Evolutionary conservation across 2,797 vertebrate species (phyloP).

Genomic region (Anas flavirostris): DNA sequence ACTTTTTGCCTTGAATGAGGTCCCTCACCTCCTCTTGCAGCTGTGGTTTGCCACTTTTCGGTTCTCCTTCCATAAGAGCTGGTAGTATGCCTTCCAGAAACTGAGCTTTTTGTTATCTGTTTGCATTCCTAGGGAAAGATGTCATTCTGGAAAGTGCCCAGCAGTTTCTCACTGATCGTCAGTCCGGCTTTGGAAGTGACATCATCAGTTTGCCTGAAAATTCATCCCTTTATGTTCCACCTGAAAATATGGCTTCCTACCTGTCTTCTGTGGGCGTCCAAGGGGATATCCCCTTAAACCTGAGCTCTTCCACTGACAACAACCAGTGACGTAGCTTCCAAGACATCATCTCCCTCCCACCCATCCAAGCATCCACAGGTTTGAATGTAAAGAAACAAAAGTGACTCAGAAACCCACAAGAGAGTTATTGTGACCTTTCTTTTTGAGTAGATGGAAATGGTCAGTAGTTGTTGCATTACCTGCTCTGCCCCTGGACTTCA

Average conservation of each 20-base stretch:
- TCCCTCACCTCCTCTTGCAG: not conserved
- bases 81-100: not conserved
- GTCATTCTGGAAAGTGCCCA: slow-evolving; percentile 48
- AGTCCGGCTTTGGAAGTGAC: slow-evolving; percentile 46
- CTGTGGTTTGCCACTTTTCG: not conserved
- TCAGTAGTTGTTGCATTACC: not conserved
- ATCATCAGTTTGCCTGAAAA: slow-evolving; percentile 55
- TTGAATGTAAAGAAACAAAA: slow-evolving; percentile 62
- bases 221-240: slow-evolving; percentile 38
- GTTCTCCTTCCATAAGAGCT: not conserved
- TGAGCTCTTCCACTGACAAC: slow-evolving; percentile 44
- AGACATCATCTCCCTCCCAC: not conserved
- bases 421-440: not conserved
- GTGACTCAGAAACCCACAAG: slow-evolving; percentile 8
- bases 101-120: not conserved
- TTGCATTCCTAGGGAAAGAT: slow-evolving; percentile 59
- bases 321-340: slow-evolving; percentile 38
- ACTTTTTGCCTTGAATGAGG: not conserved
- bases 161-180: slow-evolving; percentile 38
- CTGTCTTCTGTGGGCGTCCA: slow-evolving; percentile 35
- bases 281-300: slow-evolving; percentile 42
- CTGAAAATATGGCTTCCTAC: slow-evolving; percentile 54
- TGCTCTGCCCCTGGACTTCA: not conserved
- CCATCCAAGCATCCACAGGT: not conserved
- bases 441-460: not conserved